These are phyloP conservation scores for Mystacornis crossleyi DNA, from an alignment of 2,113 vertebrate genomes.

Conservation along the genomic window DNA sequence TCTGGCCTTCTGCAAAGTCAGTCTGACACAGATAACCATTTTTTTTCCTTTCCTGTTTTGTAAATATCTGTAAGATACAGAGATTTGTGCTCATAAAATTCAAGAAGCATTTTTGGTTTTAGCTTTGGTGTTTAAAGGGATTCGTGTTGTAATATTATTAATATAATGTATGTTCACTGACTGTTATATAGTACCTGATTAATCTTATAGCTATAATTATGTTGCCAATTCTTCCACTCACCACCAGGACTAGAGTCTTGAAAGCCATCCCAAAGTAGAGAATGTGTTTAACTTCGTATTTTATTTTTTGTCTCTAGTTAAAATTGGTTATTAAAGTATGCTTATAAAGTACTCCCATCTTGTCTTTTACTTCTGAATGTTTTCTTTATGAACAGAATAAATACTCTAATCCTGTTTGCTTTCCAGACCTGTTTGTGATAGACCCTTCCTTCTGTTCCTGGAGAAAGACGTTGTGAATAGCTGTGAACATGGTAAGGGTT, in stretches of 20 bases:
- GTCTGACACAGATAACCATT: neutral
- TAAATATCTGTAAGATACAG: neutral
- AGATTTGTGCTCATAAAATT: neutral
- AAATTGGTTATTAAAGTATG: neutral
- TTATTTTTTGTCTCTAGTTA: neutral
- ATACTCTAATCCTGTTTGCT: neutral
- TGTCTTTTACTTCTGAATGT: neutral
- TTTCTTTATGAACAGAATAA: neutral
- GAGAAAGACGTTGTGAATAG: neutral
- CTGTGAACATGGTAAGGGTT: conserved; percentile 70
- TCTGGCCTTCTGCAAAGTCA: neutral
- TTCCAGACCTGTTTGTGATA: neutral
- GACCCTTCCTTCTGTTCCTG: neutral
- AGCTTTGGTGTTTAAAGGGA: neutral
- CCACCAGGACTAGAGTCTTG: neutral
- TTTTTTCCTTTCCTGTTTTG: neutral
- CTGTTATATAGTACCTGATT: neutral
- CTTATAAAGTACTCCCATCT: neutral
- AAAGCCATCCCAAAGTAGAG: neutral
- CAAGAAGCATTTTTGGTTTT: neutral
- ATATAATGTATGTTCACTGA: neutral
- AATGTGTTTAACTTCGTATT: neutral
- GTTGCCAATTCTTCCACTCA: neutral
- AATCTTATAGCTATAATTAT: neutral
- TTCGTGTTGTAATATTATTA: neutral